phyloP scores from a whole-genome alignment of 2,113 vertebrate genomes.

The Psittacula cyanocephala region DNA sequence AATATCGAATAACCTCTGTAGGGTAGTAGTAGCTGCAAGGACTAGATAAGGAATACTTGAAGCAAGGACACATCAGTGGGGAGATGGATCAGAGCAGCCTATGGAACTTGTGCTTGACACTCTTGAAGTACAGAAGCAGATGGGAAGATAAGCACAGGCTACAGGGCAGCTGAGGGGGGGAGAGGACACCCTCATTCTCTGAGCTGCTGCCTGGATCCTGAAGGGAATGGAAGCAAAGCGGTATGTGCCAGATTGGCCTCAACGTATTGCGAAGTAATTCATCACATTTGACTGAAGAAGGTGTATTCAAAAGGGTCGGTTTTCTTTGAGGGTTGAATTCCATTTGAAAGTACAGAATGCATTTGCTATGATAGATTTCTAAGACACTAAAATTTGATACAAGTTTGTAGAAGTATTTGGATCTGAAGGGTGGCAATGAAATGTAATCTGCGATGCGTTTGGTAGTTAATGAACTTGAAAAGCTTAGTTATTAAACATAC shows the following conservation, averaged over 20 bases:
- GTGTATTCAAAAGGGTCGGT: neutral
- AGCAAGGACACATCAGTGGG: neutral
- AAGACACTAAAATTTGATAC: neutral
- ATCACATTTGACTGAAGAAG: neutral
- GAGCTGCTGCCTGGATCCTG: neutral
- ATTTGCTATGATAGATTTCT: neutral
- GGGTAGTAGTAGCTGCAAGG: neutral
- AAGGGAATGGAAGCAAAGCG: neutral
- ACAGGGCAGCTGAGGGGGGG: too few species aligned
- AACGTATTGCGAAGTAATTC: neutral
- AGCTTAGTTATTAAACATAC: neutral
- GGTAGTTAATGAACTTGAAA: neutral
- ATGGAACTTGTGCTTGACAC: neutral
- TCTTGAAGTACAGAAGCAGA: accelerated
- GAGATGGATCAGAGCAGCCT: neutral
- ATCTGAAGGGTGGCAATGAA: neutral
- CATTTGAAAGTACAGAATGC: accelerated
- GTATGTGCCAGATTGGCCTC: neutral
- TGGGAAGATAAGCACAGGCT: neutral
- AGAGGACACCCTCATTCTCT: accelerated
- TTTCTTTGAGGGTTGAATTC: neutral
- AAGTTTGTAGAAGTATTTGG: neutral
- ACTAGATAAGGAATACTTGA: neutral
- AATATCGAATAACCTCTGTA: neutral
- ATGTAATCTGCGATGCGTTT: neutral